Conservation (phyloP, 1,140 invertebrate genomes). For the Vanessa atalanta region DNA sequence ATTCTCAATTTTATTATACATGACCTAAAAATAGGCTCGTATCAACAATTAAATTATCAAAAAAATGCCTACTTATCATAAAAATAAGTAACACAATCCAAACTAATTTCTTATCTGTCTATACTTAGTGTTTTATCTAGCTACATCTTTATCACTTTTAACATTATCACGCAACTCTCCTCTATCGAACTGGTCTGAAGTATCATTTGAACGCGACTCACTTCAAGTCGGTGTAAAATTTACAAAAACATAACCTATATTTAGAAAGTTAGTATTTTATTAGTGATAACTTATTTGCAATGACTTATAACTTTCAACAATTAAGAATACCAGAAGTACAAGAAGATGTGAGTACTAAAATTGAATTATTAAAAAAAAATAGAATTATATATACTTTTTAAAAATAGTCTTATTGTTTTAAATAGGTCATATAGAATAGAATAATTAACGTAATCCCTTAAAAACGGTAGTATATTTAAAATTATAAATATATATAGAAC, state of each 20-base stretch:
- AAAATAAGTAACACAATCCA: not conserved
- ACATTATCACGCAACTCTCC: slow-evolving; percentile 6
- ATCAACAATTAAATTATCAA: not conserved
- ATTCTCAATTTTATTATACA: too few relatives aligned
- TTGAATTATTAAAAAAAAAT: too few relatives aligned
- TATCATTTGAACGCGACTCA: slow-evolving; percentile 35
- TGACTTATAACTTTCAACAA: slow-evolving; percentile 44
- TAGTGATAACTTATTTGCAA: slow-evolving; percentile 15
- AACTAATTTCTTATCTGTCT: not conserved
- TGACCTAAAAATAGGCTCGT: not conserved
- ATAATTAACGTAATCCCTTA: too few relatives aligned
- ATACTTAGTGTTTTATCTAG: slow-evolving; percentile 13
- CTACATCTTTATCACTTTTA: slow-evolving; percentile 10
- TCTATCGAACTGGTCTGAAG: not conserved
- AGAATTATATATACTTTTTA: too few relatives aligned
- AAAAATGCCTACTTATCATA: not conserved
- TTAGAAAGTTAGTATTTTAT: slow-evolving; percentile 15
- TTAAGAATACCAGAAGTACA: slow-evolving; percentile 47
- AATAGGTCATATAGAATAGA: too few relatives aligned
- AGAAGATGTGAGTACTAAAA: slow-evolving; percentile 45
- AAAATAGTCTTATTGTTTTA: too few relatives aligned
- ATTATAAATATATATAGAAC: too few relatives aligned
- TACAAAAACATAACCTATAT: slow-evolving; percentile 12
- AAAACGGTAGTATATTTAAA: too few relatives aligned
- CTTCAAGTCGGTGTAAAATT: slow-evolving; percentile 45